Conservation (phyloP, 2,797 vertebrate genomes). For the Podarcis siculus region DNA sequence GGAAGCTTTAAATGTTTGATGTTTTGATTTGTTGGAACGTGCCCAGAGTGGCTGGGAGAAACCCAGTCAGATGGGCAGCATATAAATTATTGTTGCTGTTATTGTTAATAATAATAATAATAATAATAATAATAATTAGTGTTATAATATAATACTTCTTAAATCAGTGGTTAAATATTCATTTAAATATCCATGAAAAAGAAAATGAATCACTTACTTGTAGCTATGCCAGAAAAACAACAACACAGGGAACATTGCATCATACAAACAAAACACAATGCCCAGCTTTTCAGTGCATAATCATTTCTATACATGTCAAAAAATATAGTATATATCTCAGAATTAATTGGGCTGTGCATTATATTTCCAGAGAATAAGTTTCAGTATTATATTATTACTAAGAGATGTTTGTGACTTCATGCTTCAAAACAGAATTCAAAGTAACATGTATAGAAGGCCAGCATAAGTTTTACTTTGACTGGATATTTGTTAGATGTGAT, state of each 20-base stretch:
- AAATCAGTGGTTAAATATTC: slow-evolving; percentile 7
- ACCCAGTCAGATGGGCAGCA: too few species aligned
- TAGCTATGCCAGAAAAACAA: slow-evolving; percentile 3
- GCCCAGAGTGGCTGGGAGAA: too few species aligned
- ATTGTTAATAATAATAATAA: too few species aligned
- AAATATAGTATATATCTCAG: not conserved
- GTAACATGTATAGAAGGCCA: slow-evolving; percentile 62
- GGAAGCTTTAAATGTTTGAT: too few species aligned
- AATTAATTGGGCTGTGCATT: slow-evolving; percentile 35
- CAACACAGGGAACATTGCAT: slow-evolving; percentile 20
- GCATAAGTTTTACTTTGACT: slow-evolving; percentile 73
- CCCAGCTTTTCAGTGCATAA: slow-evolving; percentile 17
- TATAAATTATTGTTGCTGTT: too few species aligned
- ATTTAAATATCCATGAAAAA: slow-evolving; percentile 14
- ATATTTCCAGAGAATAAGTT: slow-evolving; percentile 44
- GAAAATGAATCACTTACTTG: not conserved
- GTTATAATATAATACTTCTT: not conserved
- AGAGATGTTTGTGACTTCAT: slow-evolving; percentile 47
- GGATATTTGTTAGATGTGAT: slow-evolving; percentile 79
- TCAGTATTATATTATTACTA: slow-evolving; percentile 63
- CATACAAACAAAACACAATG: slow-evolving; percentile 10
- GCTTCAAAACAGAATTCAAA: slow-evolving; percentile 50
- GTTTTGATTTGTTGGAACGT: too few species aligned
- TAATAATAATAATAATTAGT: too few species aligned
- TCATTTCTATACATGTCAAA: slow-evolving; percentile 13